Conservation (phyloP, 2,113 vertebrate genomes). For the Delphinapterus leucas region DNA sequence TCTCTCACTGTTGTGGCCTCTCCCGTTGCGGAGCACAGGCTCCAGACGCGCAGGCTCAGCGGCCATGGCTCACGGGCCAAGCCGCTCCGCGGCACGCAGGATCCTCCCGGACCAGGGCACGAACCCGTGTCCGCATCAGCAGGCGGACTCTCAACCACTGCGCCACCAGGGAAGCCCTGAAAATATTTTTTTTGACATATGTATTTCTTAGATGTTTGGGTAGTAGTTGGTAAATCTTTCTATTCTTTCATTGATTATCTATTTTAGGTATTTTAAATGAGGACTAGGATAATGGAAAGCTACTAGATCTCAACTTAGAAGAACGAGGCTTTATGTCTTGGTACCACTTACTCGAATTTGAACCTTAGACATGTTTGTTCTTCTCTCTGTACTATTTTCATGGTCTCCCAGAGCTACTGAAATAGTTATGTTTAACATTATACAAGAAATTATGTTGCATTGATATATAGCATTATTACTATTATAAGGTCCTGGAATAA, state of each 20-base stretch:
- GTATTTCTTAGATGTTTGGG: neutral
- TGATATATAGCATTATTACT: neutral
- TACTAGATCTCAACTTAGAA: neutral
- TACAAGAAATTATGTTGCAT: neutral
- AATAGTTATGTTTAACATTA: neutral
- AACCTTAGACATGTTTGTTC: neutral
- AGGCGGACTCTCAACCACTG: no score
- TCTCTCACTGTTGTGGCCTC: no score
- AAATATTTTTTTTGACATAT: neutral
- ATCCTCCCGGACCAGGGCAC: no score
- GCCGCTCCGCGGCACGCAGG: no score
- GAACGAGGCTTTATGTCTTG: neutral
- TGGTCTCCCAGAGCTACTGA: neutral
- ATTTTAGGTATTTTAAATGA: conserved; percentile 33
- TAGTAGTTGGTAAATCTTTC: neutral
- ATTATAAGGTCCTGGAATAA: neutral
- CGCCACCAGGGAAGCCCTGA: neutral
- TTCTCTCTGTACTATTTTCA: neutral
- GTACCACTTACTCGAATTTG: neutral
- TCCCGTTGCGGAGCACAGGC: no score
- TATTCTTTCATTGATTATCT: neutral
- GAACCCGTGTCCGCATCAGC: no score
- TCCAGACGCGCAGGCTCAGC: no score
- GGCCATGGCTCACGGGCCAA: no score
- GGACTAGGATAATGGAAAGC: neutral